Evolutionary conservation across 2,888 invertebrate species (phyloP).

Genomic region (Criorhina ranunculi): DNA sequence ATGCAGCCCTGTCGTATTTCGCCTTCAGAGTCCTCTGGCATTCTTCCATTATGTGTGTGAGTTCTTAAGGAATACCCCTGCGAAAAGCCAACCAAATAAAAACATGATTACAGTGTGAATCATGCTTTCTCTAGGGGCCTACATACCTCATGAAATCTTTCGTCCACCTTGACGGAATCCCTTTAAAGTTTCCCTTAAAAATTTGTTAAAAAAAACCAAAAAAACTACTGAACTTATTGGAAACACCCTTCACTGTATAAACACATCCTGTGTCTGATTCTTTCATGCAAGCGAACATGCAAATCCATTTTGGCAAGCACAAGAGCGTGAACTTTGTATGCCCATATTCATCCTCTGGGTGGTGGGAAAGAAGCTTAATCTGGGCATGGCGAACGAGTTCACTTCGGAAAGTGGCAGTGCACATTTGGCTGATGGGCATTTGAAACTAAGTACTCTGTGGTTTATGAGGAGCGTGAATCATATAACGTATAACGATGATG

Average conservation of each 20-base stretch:
- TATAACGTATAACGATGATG: constrained; percentile 74
- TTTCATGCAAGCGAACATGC: constrained; percentile 53
- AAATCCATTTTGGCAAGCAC: constrained; percentile 73
- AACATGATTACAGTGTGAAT: no score
- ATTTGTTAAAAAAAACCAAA: not conserved
- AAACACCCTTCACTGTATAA: constrained; percentile 19
- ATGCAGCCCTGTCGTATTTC: no score
- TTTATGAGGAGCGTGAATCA: constrained; percentile 75
- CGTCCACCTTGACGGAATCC: no score
- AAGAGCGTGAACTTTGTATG: constrained; percentile 67
- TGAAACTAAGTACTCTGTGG: constrained; percentile 76
- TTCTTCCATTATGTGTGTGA: no score
- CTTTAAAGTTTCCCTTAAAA: no score
- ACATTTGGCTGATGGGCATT: constrained; percentile 76
- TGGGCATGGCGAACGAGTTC: constrained; percentile 39
- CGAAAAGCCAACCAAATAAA: no score
- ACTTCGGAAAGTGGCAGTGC: constrained; percentile 73
- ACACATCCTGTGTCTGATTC: constrained; percentile 31
- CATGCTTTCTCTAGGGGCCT: no score
- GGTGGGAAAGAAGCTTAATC: constrained; percentile 21
- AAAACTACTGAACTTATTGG: constrained; percentile 27
- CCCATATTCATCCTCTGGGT: not conserved
- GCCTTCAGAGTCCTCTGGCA: no score
- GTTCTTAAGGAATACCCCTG: no score
- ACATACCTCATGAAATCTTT: no score